Evolutionary conservation across 1,140 invertebrate genomes (phyloP).

Genomic region (Micrasema minimum): DNA sequence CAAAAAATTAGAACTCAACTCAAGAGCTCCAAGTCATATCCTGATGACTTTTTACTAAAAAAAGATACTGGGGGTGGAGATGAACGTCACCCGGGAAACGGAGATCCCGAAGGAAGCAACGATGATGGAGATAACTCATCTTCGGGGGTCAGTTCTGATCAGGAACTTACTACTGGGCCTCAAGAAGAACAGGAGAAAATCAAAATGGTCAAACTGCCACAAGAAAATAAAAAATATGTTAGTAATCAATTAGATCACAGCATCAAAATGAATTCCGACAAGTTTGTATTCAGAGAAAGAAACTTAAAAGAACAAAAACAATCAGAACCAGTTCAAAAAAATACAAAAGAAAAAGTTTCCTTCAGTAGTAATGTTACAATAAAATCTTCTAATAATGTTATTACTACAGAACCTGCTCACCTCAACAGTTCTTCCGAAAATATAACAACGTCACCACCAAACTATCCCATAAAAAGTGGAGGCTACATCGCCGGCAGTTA

Average conservation of each 20-base stretch:
- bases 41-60: slow-evolving; percentile 78
- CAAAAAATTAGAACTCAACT: slow-evolving; percentile 85
- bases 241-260: slow-evolving; percentile 57
- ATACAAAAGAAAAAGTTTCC: slow-evolving; percentile 63
- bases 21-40: slow-evolving; percentile 86
- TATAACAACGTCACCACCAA: slow-evolving; percentile 59
- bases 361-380: slow-evolving; percentile 65
- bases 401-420: slow-evolving; percentile 65
- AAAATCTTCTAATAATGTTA: slow-evolving; percentile 66
- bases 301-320: slow-evolving; percentile 53
- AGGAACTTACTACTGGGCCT: slow-evolving; percentile 71
- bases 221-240: slow-evolving; percentile 54
- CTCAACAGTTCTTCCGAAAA: slow-evolving; percentile 56
- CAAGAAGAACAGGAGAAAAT: slow-evolving; percentile 48
- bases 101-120: slow-evolving; percentile 56
- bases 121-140: slow-evolving; percentile 90
- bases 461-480: slow-evolving; percentile 55
- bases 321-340: slow-evolving; percentile 56
- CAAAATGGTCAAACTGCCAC: slow-evolving; percentile 39
- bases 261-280: slow-evolving; percentile 54
- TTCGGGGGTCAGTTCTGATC: slow-evolving; percentile 86
- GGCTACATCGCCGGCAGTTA: slow-evolving; percentile 45
- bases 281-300: slow-evolving; percentile 47
- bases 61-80: slow-evolving; percentile 61
- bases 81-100: slow-evolving; percentile 49